A percentile compares a stretch with the other conserved stretches of the same genome.
Evolutionary conservation across 2,113 vertebrate genomes (phyloP).

Genomic region (Hassar affinis): DNA sequence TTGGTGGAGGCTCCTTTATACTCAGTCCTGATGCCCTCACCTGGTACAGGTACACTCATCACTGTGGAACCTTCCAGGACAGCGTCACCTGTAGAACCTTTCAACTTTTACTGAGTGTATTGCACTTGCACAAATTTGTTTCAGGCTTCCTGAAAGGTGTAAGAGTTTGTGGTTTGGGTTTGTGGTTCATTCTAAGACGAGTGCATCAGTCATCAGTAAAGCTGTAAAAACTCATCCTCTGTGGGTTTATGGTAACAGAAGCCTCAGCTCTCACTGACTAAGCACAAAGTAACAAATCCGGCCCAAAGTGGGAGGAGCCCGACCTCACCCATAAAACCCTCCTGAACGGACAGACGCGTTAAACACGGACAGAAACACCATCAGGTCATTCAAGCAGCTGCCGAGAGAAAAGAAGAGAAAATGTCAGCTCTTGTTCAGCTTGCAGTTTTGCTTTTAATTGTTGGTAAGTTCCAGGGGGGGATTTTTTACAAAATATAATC

Average conservation of each 20-base stretch:
- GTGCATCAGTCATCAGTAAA: not conserved
- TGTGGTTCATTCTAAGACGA: no score
- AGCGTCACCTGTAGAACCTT: no score
- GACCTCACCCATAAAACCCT: not conserved
- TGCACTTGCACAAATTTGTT: no score
- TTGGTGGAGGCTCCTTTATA: no score
- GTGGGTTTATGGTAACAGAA: not conserved
- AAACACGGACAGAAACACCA: not conserved
- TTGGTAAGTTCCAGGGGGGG: slow-evolving; percentile 38
- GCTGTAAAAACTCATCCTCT: not conserved
- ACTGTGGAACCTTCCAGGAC: no score
- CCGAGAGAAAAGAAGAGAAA: not conserved
- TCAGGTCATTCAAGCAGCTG: not conserved
- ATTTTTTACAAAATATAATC: no score
- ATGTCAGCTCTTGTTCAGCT: not conserved
- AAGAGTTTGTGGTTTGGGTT: no score
- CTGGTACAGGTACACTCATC: no score
- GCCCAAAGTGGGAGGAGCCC: not conserved
- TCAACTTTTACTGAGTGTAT: no score
- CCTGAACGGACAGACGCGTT: no score
- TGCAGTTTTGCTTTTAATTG: slow-evolving; percentile 4
- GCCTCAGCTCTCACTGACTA: not conserved
- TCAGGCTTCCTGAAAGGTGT: no score
- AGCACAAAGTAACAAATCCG: not conserved
- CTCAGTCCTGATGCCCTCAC: no score